phyloP scores from a whole-genome alignment of 2,113 vertebrate species.

The Lasiurus cinereus region DNA sequence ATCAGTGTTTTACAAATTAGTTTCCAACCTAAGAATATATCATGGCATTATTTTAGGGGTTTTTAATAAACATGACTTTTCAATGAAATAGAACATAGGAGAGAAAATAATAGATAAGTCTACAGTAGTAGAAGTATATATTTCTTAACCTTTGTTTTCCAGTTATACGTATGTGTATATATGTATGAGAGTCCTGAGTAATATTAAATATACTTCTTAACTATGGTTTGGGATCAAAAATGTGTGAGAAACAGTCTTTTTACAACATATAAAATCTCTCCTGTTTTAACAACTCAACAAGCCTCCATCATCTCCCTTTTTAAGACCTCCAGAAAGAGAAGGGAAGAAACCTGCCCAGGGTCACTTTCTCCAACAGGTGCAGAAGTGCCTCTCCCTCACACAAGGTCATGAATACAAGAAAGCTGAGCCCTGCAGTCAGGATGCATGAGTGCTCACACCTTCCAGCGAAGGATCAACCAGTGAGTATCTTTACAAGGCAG shows the following conservation, averaged over 20 bases:
- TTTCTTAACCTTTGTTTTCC: background rate
- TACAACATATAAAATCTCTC: constrained; percentile 42
- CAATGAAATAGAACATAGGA: background rate
- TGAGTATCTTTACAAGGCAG: background rate
- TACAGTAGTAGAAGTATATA: background rate
- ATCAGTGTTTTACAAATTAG: constrained; percentile 2
- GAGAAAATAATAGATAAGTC: background rate
- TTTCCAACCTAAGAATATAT: background rate
- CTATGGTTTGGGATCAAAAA: background rate
- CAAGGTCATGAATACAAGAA: background rate
- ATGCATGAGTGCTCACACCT: background rate
- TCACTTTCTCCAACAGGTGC: background rate
- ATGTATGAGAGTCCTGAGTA: background rate
- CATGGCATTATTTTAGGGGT: background rate
- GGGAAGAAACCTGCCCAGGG: background rate
- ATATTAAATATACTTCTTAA: constrained; percentile 41
- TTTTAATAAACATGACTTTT: constrained; percentile 37
- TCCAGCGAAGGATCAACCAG: background rate
- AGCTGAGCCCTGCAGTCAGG: background rate
- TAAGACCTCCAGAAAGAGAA: background rate
- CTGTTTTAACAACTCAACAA: background rate
- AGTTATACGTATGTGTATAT: background rate
- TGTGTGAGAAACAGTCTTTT: background rate
- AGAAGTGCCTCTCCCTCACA: background rate
- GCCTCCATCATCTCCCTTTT: background rate